Evolutionary conservation across 2,888 invertebrate species (phyloP).

Genomic region (Eristalinus aeneus): DNA sequence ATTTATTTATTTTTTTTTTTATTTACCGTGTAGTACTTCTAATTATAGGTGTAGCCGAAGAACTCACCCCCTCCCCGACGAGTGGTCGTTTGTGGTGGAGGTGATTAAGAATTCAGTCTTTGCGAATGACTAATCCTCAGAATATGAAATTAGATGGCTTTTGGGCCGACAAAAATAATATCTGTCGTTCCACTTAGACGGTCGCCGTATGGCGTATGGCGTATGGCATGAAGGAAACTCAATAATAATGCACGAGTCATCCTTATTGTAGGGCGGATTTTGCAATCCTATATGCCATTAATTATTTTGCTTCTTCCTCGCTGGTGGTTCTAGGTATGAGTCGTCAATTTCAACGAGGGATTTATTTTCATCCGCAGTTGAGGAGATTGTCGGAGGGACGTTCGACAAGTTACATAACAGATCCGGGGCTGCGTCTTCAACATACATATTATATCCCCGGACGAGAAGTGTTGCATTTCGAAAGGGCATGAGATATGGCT

Average conservation of each 20-base stretch:
- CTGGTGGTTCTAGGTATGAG: slow-evolving; percentile 42
- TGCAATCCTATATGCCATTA: slow-evolving; percentile 66
- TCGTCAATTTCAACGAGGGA: slow-evolving; percentile 55
- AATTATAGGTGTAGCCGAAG: slow-evolving; percentile 35
- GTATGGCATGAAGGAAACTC: slow-evolving; percentile 46
- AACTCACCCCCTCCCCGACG: neutral
- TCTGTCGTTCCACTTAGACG: slow-evolving; percentile 40
- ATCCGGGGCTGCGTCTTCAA: slow-evolving; percentile 30
- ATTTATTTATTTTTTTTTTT: neutral
- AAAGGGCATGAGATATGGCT: neutral
- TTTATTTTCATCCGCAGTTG: slow-evolving; percentile 61
- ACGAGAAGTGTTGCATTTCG: slow-evolving; percentile 10
- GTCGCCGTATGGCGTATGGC: neutral
- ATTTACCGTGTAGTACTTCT: slow-evolving; percentile 36
- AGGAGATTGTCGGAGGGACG: neutral
- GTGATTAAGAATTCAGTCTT: slow-evolving; percentile 38
- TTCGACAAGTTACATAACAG: slow-evolving; percentile 12
- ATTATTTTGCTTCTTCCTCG: slow-evolving; percentile 37
- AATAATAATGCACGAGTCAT: slow-evolving; percentile 54
- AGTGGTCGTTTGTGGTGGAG: neutral
- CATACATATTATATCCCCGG: slow-evolving; percentile 11
- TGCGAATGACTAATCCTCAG: slow-evolving; percentile 60
- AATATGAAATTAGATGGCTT: slow-evolving; percentile 65
- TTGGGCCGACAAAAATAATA: slow-evolving; percentile 52
- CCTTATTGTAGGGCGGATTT: slow-evolving; percentile 59